Evolutionary conservation across 2,113 vertebrate genomes (phyloP), one percentile per base, ranked within the genome.

Genomic region (Pogona vitticeps): DNA sequence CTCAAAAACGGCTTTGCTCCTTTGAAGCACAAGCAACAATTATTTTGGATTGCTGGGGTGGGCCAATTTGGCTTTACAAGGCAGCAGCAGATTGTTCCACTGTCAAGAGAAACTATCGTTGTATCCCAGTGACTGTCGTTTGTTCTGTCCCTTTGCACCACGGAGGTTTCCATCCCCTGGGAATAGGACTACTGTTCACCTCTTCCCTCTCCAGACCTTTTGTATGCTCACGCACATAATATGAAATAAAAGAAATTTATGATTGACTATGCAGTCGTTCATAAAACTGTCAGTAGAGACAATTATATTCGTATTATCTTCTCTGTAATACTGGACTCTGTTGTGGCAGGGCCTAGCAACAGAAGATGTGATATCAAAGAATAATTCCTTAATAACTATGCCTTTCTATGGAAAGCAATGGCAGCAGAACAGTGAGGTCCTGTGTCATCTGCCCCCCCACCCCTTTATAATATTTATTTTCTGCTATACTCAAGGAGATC

Each of bases 151-250:
- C 77, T 79, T 78, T 89, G 80, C 91, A 78, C 83, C 61, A 56
- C 23, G 9, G 28, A 52, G 38, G 81, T 21, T 94, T 93, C 83
- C 70, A 86, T 83, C 82, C 84, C 80, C 0, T 0, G 2, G 81
- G 87, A 90, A 91, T 89, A 91, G 73, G 58, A 73, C 36, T 40
- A 84, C 86, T 76, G 88, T 92, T 91, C 91, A 92, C 84, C 88
- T 86, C 67, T 28, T 82, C 40, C 20, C 15, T 72, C 20, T 78
- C 90, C 86, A 80, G 82, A 88, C 59, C 84, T 76, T 65, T 67
- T 82, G 52, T 83, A 42, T 0, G 15, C 33, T 89, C 80, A 52
- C 1, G 15, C 0, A 88, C 8, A n/a, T 52, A 87, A 86, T 0
- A 0, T 31, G 33, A 67, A 70, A 83, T 31, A 65, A 68, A 6